Evolutionary conservation across 2,888 invertebrate genomes (phyloP).

Genomic region (Yponomeuta evonymella): DNA sequence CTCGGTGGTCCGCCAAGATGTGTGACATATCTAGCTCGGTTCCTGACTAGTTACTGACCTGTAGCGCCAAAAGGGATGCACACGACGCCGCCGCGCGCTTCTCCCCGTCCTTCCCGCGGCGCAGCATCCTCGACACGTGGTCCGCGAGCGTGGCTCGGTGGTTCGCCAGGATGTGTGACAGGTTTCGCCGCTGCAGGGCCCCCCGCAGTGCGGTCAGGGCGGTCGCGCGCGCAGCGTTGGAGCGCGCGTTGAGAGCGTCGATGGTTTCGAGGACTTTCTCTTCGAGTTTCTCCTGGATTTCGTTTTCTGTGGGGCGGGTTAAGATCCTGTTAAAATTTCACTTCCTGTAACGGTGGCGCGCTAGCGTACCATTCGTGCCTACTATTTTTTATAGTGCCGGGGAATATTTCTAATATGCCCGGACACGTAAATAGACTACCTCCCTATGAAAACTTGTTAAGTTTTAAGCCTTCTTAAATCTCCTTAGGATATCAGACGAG

Average conservation of each 20-base stretch:
- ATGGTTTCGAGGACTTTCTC: slow-evolving; percentile 91
- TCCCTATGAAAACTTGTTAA: too few relatives aligned
- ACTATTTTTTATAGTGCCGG: too few relatives aligned
- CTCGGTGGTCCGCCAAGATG: slow-evolving; percentile 40
- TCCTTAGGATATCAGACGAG: too few relatives aligned
- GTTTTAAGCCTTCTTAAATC: too few relatives aligned
- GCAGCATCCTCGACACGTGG: slow-evolving; percentile 86
- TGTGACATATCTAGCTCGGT: background rate
- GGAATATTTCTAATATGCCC: too few relatives aligned
- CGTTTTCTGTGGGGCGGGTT: slow-evolving; percentile 59
- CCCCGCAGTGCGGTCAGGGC: slow-evolving; percentile 83
- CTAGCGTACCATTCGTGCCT: too few relatives aligned
- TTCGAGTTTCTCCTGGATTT: slow-evolving; percentile 81
- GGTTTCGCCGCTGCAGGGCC: slow-evolving; percentile 85
- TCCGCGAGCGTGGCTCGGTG: slow-evolving; percentile 89
- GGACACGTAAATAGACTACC: too few relatives aligned
- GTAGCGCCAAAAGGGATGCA: slow-evolving; percentile 87
- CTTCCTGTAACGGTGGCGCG: too few relatives aligned
- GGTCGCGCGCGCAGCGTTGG: slow-evolving; percentile 86
- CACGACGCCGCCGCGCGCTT: slow-evolving; percentile 88
- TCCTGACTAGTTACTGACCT: slow-evolving; percentile 62
- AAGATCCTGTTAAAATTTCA: too few relatives aligned
- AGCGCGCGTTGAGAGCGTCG: slow-evolving; percentile 92
- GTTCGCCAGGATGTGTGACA: slow-evolving; percentile 84
- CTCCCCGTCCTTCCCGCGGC: slow-evolving; percentile 89